Percentiles rank a stretch among this genome's conserved stretches.
Evolutionary conservation across 53 echinoderm and acorn worm species (phyloP).

Genomic region (Paelopatides confundens): DNA sequence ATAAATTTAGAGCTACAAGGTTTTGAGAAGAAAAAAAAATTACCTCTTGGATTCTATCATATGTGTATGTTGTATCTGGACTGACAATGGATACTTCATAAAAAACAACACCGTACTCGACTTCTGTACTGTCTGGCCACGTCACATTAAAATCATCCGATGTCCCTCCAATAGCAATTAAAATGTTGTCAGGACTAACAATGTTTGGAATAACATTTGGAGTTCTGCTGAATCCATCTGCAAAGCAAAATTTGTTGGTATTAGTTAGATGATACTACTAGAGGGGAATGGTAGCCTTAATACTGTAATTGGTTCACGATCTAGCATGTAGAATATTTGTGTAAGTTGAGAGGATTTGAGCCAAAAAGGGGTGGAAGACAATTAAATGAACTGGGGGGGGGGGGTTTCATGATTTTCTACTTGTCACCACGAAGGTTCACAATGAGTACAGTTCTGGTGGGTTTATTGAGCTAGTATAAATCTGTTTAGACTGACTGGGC

Average conservation of each 20-base stretch:
- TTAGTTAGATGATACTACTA: no score
- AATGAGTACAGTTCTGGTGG: no score
- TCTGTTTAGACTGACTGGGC: no score
- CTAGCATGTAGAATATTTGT: background rate
- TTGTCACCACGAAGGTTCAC: no score
- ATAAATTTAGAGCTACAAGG: no score
- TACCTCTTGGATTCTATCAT: background rate
- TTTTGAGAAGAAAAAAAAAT: background rate
- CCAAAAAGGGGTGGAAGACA: no score
- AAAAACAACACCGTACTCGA: conserved; percentile 73
- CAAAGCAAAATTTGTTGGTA: background rate
- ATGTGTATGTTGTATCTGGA: background rate
- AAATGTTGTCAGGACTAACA: conserved; percentile 25
- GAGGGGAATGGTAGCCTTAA: no score
- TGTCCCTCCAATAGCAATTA: conserved; percentile 58
- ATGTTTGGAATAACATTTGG: conserved; percentile 74
- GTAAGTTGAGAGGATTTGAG: no score
- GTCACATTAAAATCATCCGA: conserved; percentile 82
- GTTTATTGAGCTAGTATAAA: no score
- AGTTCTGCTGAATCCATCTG: conserved; percentile 67
- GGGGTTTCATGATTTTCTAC: no score
- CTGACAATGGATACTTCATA: conserved; percentile 65
- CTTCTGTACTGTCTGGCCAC: conserved; percentile 74
- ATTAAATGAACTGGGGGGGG: no score
- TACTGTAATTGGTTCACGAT: background rate